Conservation (phyloP, 1,140 invertebrate species). For the Drosophila rhopaloa region DNA sequence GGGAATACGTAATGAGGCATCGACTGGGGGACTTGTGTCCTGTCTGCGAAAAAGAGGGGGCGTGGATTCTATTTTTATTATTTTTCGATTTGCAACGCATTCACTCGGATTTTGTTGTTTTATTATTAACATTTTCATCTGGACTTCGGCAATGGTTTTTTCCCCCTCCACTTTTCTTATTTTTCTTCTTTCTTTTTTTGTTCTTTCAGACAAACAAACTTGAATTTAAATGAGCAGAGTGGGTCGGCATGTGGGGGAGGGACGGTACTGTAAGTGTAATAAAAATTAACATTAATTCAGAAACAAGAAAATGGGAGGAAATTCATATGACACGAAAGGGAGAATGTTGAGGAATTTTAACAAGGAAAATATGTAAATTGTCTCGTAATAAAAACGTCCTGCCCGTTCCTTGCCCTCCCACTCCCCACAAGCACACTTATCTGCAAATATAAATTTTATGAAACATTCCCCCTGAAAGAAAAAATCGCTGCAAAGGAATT, state of each 20-base stretch:
- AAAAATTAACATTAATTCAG: conserved; percentile 82
- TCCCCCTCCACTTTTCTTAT: conserved; percentile 3
- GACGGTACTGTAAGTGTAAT: conserved; percentile 63
- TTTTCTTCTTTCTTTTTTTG: conserved; percentile 13
- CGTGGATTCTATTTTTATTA: conserved; percentile 66
- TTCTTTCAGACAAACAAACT: conserved; percentile 54
- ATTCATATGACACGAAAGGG: conserved; percentile 63
- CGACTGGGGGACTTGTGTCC: conserved; percentile 23
- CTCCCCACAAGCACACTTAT: conserved; percentile 35
- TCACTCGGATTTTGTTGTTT: conserved; percentile 57
- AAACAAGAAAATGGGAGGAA: conserved; percentile 48
- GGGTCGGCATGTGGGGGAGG: conserved; percentile 4
- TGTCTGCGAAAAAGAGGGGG: conserved; percentile 4
- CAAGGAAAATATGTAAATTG: conserved; percentile 83
- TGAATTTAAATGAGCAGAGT: conserved; percentile 59
- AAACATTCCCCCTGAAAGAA: conserved; percentile 65
- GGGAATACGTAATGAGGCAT: conserved; percentile 76
- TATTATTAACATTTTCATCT: conserved; percentile 72
- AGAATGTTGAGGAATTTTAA: conserved; percentile 68
- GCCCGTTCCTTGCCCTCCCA: conserved; percentile 3
- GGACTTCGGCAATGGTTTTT: conserved; percentile 28
- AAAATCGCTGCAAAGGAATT: conserved; percentile 68
- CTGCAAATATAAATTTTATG: conserved; percentile 82
- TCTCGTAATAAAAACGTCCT: conserved; percentile 81
- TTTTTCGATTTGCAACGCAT: conserved; percentile 76